Base-by-base conservation (phyloP, 2,888 invertebrate genomes). In the Drosophila subsilvestris region DNA sequence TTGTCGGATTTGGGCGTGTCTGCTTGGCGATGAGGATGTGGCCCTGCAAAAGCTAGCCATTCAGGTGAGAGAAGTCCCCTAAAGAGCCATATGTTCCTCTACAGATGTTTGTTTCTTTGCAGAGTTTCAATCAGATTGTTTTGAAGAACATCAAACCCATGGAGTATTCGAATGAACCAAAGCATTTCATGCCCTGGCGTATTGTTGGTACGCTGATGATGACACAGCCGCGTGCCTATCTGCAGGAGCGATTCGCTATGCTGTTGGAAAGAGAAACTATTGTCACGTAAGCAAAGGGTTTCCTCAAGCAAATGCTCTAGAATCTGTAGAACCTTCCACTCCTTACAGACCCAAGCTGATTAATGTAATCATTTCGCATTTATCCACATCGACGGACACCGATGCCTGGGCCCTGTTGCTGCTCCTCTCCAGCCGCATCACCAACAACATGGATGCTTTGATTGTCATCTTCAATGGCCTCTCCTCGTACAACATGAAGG, bases 171-270 rank as follows among this genome's bases (percentile, higher is more conserved):
- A 92, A 91, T 76, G 78, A 86, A 50, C 87, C 92, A 1, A 89
- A 88, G 55, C 90, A 92, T 69, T 90, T 90, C 54, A 89, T 92
- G 88, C 92, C 92, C 12, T 92, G 92, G 92, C 85, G 89, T 2
- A 92, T 92, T 48, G 74, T 92, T 42, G 78, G 90, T 8, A 90
- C 90, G 0, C 62, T 92, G 20, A 63, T 92, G 0, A 80, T 78
- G 1, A 86, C 89, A 0, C 90, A 92, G 57, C 87, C 90, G 0
- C 84, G 92, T 1, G 84, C 90, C 8, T 91, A 91, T 75, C 63
- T 92, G 18, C 90, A 92, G 58, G 80, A 78, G 9, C 81, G 90
- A 44, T 87, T 92, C 17, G 80, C 80, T 12, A 32, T 82, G 12
- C 79, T 91, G 0, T 67, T 92, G 8, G 74, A 86, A n/a, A 69